Conservation (phyloP, 2,797 vertebrate species). For the Gymnoscopelus braueri region DNA sequence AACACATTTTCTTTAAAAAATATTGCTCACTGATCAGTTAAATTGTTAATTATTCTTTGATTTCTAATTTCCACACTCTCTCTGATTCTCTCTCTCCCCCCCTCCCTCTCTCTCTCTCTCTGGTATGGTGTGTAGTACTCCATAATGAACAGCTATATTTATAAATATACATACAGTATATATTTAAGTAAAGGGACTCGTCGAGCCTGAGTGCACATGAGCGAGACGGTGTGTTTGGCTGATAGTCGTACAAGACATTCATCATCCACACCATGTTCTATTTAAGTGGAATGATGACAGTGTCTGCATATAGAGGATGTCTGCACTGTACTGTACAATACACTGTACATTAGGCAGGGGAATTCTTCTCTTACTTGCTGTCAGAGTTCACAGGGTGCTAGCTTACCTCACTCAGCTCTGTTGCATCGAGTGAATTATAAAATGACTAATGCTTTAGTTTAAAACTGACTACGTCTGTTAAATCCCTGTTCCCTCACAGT, state of each 20-base stretch:
- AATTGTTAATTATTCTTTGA: too few species aligned
- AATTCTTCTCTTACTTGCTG: background rate
- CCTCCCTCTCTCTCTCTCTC: too few species aligned
- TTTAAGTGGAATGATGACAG: slow-evolving; percentile 19
- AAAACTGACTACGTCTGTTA: background rate
- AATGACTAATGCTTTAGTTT: too few species aligned
- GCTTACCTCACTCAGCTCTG: background rate
- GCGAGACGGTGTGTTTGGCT: background rate
- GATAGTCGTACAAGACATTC: slow-evolving; percentile 32
- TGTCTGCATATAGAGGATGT: slow-evolving; percentile 22
- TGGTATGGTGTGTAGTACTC: too few species aligned
- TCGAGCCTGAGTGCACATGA: background rate
- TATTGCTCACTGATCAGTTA: too few species aligned
- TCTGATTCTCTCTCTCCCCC: too few species aligned
- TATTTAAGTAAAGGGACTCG: background rate
- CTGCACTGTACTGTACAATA: slow-evolving; percentile 5
- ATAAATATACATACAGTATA: too few species aligned
- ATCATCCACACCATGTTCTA: slow-evolving; percentile 30
- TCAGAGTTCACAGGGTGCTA: background rate
- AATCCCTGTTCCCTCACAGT: slow-evolving; percentile 77
- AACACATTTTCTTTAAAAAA: too few species aligned
- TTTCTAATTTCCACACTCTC: too few species aligned
- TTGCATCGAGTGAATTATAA: background rate
- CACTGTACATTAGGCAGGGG: background rate
- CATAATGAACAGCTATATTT: too few species aligned